Evolutionary conservation across 2,888 invertebrate species (phyloP).

Genomic region (Periphyllus acericola): DNA sequence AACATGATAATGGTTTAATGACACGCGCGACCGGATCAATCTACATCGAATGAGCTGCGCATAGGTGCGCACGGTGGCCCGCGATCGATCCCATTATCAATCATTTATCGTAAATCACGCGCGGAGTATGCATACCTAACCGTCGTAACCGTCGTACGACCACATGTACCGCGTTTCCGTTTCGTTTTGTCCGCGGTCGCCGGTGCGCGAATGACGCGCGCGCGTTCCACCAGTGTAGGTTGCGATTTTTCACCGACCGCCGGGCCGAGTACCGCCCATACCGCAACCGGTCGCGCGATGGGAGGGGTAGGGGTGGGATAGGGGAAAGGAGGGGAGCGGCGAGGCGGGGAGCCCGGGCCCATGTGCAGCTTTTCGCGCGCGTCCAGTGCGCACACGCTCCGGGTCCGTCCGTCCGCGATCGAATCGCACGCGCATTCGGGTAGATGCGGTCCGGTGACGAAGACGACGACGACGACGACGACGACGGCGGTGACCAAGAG

Average conservation of each 20-base stretch:
- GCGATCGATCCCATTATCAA: background rate
- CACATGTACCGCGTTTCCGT: background rate
- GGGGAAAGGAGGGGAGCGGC: slow-evolving; percentile 21
- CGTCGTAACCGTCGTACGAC: too few relatives aligned
- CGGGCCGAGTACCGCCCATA: slow-evolving; percentile 30
- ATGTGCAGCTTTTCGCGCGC: slow-evolving; percentile 44
- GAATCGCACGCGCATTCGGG: background rate
- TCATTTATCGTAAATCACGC: background rate
- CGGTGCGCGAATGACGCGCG: too few relatives aligned
- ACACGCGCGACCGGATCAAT: background rate
- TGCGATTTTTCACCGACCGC: slow-evolving; percentile 47
- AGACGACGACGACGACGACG: background rate
- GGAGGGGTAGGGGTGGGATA: too few relatives aligned
- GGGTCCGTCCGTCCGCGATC: background rate
- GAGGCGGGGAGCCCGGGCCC: slow-evolving; percentile 1
- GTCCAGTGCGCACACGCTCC: background rate
- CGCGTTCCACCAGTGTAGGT: slow-evolving; percentile 45
- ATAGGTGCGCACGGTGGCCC: background rate
- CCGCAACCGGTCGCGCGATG: slow-evolving; percentile 35
- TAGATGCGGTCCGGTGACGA: background rate
- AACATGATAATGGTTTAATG: too few relatives aligned
- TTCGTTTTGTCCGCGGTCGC: background rate
- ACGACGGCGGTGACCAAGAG: background rate
- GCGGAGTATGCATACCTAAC: too few relatives aligned
- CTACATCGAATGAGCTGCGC: background rate